These are phyloP conservation scores for Bombus terrestris DNA, from an alignment of 1,140 invertebrate genomes.

Conservation along the genomic window DNA sequence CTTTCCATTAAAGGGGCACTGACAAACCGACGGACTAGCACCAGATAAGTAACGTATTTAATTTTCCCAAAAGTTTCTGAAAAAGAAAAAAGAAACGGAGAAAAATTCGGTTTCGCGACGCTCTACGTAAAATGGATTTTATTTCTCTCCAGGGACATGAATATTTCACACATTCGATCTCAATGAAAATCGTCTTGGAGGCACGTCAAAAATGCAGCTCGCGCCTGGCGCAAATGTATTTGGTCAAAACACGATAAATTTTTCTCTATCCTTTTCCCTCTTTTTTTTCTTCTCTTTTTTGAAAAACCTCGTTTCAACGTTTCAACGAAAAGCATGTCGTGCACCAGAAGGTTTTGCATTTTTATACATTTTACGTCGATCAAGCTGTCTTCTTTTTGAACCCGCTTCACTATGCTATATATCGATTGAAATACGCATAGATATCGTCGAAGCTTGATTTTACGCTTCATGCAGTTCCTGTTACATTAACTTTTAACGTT, in stretches of 20 bases:
- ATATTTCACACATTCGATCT: conserved; percentile 30
- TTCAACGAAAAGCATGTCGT: not conserved
- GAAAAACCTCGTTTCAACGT: conserved; percentile 18
- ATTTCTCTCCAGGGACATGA: conserved; percentile 24
- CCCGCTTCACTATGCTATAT: conserved; percentile 31
- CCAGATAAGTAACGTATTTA: not conserved
- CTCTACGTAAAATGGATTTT: conserved; percentile 33
- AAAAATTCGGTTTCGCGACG: not conserved
- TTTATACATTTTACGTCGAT: conserved; percentile 55
- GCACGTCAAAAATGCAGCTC: conserved; percentile 13
- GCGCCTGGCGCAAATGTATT: not conserved
- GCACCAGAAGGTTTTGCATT: conserved; percentile 48
- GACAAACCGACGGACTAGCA: not conserved
- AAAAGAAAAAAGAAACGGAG: too few relatives aligned
- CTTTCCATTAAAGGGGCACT: conserved; percentile 32
- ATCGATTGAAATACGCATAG: conserved; percentile 50
- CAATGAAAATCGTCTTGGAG: conserved; percentile 41
- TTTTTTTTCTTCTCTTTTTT: not conserved
- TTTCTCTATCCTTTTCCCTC: not conserved
- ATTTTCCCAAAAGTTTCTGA: not conserved
- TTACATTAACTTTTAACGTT: conserved; percentile 25
- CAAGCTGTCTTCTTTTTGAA: conserved; percentile 50
- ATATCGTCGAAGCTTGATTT: conserved; percentile 45
- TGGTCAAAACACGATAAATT: conserved; percentile 23
- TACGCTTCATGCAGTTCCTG: conserved; percentile 28